Conservation (phyloP, 2,113 vertebrate species). For the Heterotilapia buettikoferi region DNA sequence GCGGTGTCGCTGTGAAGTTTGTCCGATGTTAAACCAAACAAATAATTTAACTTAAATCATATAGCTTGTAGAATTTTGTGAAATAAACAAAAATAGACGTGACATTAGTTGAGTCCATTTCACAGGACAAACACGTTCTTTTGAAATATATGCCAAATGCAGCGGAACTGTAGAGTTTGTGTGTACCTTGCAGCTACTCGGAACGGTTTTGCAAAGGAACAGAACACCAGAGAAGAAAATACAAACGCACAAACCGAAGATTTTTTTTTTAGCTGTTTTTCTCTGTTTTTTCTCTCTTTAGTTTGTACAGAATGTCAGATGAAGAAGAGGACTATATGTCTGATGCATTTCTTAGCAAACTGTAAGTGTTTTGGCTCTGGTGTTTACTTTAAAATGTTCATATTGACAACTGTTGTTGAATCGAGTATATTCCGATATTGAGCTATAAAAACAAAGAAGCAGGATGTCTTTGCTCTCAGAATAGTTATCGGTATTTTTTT, state of each 20-base stretch:
- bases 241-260: neutral
- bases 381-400: neutral
- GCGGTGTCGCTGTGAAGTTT: constrained; percentile 29
- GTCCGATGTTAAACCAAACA: constrained; percentile 20
- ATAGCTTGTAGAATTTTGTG: neutral
- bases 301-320: constrained; percentile 69
- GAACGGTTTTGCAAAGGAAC: neutral
- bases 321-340: constrained; percentile 95
- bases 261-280: neutral
- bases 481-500: neutral
- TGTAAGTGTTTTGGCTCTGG: constrained; percentile 66
- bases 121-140: fast-evolving
- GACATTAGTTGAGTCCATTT: neutral
- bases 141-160: fast-evolving
- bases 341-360: constrained; percentile 80
- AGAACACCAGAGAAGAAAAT: neutral
- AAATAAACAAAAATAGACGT: neutral
- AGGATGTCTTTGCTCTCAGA: fast-evolving
- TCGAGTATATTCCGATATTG: neutral
- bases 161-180: neutral
- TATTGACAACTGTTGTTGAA: neutral
- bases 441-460: neutral
- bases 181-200: neutral
- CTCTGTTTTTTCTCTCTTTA: fast-evolving
- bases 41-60: neutral